Base-by-base conservation (phyloP, 2,888 invertebrate species). In the Busseola fusca region DNA sequence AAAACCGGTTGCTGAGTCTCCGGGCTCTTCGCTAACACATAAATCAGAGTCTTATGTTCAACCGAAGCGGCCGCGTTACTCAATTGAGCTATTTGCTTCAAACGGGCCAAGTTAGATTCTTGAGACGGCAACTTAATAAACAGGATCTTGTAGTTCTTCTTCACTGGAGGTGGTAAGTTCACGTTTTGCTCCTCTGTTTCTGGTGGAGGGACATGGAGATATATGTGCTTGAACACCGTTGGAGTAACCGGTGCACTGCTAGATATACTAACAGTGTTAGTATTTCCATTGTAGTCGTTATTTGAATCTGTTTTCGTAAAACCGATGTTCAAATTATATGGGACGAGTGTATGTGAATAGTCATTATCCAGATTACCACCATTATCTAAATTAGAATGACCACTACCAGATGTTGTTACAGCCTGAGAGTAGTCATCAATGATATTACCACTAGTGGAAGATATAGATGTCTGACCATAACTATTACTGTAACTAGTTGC, bases 51-150 rank as follows among this genome's bases (percentile, higher is more conserved):
- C 92, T 97, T 97, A 84, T 97, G 96, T 89, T 97, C 96, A 83
- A 96, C 96, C 67, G 96, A 94, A 25, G 96, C 91, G 48, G 96
- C 95, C 12, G 96, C 92, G 58, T 97, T 97, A 80, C 96, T 96
- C 16, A 96, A 94, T 74, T 97, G 96, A 1, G 96, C 96, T 62
- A 97, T 96, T 70, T 97, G 96, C 64, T 89, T 88, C 4, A 90
- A 64, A 52, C 82, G 80, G 0, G 71, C 84, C 7, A 73, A 71
- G 62, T 86, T 74, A 71, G 73, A 62, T 25, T 97, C 96, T 70
- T 97, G 96, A 27, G 97, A 96, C 52, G 97, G 97, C 25, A 97
- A 96, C 92, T 97, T 97, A 91, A 97, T 97, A 94, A 97, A 97
- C 91, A 97, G 96, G 86, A 97, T 97, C 87, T 97, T 97, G 94